These are phyloP conservation scores for Egretta garzetta DNA, from an alignment of 2,113 vertebrate species.

Conservation along the genomic window DNA sequence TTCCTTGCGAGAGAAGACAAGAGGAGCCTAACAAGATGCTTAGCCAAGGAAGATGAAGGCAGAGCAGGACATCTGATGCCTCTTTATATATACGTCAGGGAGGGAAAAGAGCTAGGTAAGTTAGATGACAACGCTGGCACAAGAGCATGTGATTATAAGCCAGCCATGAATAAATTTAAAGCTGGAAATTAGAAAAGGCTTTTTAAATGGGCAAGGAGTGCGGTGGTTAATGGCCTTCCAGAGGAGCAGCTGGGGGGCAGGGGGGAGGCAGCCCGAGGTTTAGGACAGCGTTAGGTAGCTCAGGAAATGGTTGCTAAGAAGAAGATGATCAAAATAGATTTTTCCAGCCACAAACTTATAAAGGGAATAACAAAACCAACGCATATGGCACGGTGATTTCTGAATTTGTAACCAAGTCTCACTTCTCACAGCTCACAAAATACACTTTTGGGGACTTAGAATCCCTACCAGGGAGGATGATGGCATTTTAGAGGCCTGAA, in stretches of 20 bases:
- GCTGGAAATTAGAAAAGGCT: not conserved
- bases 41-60: not conserved
- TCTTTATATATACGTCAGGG: not conserved
- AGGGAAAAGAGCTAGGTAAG: not conserved
- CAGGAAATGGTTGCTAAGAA: not conserved
- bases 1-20: not conserved
- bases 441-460: not conserved
- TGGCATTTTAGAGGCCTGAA: slow-evolving; percentile 8
- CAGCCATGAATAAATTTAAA: not conserved
- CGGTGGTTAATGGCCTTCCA: not conserved
- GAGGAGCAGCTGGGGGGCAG: not conserved
- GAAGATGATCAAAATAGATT: not conserved
- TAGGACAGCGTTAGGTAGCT: not conserved
- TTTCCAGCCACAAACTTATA: not conserved
- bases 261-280: not conserved
- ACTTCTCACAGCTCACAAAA: not conserved
- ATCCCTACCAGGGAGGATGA: not conserved
- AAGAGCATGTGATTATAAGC: not conserved
- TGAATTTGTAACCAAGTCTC: not conserved
- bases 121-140: slow-evolving; percentile 6
- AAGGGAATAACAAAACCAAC: not conserved
- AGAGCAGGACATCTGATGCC: not conserved
- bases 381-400: not conserved
- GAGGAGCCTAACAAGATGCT: not conserved
- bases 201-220: not conserved